Evolutionary conservation across 2,113 vertebrate species (phyloP).

Genomic region (Ceyx margarethae): DNA sequence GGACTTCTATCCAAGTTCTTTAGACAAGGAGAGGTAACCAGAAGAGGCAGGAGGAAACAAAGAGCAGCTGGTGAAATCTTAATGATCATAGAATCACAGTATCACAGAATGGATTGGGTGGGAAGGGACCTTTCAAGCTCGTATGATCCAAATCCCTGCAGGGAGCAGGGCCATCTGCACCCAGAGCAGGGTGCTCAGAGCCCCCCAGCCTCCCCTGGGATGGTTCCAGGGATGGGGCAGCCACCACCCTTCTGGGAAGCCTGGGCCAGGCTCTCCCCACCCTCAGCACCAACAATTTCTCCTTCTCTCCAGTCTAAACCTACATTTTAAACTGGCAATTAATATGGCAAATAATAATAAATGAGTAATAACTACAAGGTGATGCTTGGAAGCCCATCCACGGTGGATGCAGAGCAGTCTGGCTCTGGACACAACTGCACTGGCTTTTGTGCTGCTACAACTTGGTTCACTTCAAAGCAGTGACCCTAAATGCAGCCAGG

Average conservation of each 20-base stretch:
- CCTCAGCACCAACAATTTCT: too few species aligned
- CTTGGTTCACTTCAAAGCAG: background rate
- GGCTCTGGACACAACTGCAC: fast-evolving
- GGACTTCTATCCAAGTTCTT: background rate
- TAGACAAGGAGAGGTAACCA: background rate
- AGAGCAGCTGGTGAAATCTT: background rate
- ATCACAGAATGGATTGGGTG: background rate
- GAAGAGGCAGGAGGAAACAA: background rate
- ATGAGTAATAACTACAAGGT: background rate
- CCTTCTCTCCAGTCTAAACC: too few species aligned
- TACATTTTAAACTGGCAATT: too few species aligned
- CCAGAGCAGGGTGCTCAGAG: too few species aligned
- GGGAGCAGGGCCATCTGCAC: background rate
- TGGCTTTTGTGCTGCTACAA: fast-evolving
- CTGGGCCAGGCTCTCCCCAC: too few species aligned
- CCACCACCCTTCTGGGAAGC: too few species aligned
- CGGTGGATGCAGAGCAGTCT: background rate
- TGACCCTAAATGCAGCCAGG: background rate
- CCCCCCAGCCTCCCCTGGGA: too few species aligned
- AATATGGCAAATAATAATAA: too few species aligned
- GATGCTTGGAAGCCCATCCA: background rate
- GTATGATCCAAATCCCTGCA: background rate
- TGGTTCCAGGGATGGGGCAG: too few species aligned
- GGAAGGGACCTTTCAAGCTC: background rate
- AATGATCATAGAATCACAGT: background rate